Conservation (phyloP, 2,797 vertebrate genomes). For the Poecilia gillii region DNA sequence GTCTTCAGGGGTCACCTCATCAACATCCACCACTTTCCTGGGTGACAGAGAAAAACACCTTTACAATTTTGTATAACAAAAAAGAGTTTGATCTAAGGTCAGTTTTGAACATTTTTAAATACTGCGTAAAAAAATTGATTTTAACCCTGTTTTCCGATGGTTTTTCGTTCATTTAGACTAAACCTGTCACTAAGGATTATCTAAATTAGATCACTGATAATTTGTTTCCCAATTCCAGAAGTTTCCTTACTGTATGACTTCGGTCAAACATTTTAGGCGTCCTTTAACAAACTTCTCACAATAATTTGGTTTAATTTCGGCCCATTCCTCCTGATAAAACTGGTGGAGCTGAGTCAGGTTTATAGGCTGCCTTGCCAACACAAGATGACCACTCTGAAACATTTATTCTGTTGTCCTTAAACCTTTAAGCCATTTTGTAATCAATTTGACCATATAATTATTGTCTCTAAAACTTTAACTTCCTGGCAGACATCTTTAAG, state of each 20-base stretch:
- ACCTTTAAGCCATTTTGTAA: no score
- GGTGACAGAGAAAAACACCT: conserved; percentile 3
- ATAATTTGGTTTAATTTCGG: background rate
- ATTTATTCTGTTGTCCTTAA: no score
- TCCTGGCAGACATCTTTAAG: no score
- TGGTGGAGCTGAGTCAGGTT: background rate
- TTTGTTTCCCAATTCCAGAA: background rate
- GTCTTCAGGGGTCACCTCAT: conserved; percentile 79
- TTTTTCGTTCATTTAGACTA: background rate
- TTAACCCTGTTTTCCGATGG: background rate
- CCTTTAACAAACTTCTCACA: background rate
- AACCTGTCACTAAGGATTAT: background rate
- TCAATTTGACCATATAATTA: no score
- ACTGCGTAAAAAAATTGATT: no score
- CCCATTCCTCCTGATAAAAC: background rate
- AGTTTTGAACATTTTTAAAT: background rate
- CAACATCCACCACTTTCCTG: conserved; percentile 85
- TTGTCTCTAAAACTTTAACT: no score
- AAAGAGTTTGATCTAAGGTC: background rate
- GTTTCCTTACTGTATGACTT: background rate
- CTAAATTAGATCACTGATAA: background rate
- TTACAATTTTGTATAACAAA: background rate
- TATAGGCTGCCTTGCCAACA: background rate
- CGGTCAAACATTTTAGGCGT: background rate
- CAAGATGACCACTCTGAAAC: no score